A percentile compares a stretch with the other conserved stretches of the same genome.
Evolutionary conservation across 1,140 invertebrate genomes (phyloP).

Genomic region (Fopius arisanus): DNA sequence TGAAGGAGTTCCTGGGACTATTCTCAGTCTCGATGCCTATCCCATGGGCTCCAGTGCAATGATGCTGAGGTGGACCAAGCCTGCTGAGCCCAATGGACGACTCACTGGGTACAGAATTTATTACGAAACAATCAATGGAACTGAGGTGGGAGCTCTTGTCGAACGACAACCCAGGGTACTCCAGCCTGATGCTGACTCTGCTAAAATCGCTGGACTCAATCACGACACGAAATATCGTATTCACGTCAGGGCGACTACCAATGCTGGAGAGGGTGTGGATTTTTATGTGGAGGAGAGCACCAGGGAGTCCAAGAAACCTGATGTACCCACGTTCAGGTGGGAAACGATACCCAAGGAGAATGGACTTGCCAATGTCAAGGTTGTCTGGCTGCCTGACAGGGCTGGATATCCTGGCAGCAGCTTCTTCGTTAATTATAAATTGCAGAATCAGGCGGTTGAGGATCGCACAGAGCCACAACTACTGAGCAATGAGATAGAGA

Average conservation of each 20-base stretch:
- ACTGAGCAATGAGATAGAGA: constrained; percentile 76
- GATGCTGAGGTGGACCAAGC: constrained; percentile 89
- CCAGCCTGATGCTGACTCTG: constrained; percentile 78
- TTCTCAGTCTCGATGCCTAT: constrained; percentile 82
- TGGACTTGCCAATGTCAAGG: constrained; percentile 76
- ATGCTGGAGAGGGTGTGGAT: constrained; percentile 81
- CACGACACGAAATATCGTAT: constrained; percentile 90
- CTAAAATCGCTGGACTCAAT: constrained; percentile 85
- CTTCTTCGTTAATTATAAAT: constrained; percentile 88
- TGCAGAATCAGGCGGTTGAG: constrained; percentile 77
- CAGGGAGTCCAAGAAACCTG: constrained; percentile 72
- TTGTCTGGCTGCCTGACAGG: constrained; percentile 82
- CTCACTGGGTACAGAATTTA: constrained; percentile 93
- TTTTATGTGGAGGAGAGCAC: constrained; percentile 85
- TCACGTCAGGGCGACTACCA: constrained; percentile 83
- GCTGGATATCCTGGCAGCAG: constrained; percentile 79
- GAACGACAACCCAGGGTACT: constrained; percentile 80
- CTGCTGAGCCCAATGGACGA: constrained; percentile 91
- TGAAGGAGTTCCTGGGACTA: constrained; percentile 92
- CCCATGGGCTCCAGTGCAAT: constrained; percentile 90
- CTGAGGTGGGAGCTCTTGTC: constrained; percentile 67
- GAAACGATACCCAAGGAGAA: constrained; percentile 75
- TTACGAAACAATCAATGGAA: constrained; percentile 83
- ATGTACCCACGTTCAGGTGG: constrained; percentile 80
- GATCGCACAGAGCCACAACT: constrained; percentile 71